Conservation (phyloP, 2,888 invertebrate species). For the Dolichomitus sp. region DNA sequence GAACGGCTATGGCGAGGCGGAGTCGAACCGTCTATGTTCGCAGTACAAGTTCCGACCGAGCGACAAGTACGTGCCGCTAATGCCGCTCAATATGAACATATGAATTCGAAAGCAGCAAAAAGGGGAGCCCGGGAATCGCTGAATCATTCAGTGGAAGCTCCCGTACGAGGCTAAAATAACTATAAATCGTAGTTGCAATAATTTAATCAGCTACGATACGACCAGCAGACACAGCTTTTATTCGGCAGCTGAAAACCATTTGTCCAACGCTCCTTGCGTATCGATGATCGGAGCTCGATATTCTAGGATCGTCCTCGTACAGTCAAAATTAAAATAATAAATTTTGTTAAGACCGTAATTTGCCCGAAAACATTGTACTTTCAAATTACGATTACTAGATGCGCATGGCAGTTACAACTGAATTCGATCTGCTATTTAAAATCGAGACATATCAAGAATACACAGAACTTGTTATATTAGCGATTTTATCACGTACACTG, state of each 20-base stretch:
- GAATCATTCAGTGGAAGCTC: slow-evolving; percentile 54
- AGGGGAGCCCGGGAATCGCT: slow-evolving; percentile 64
- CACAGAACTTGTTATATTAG: slow-evolving; percentile 16
- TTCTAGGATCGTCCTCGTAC: slow-evolving; percentile 60
- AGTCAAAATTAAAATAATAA: slow-evolving; percentile 21
- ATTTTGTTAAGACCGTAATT: neutral
- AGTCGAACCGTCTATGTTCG: slow-evolving; percentile 88
- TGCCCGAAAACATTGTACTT: neutral
- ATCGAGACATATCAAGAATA: slow-evolving; percentile 47
- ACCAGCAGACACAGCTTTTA: slow-evolving; percentile 4
- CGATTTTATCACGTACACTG: slow-evolving; percentile 45
- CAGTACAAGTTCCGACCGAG: slow-evolving; percentile 90
- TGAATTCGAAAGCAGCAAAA: slow-evolving; percentile 77
- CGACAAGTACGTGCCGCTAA: slow-evolving; percentile 88
- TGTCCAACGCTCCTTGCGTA: slow-evolving; percentile 43
- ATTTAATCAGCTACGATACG: slow-evolving; percentile 14
- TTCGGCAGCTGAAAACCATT: slow-evolving; percentile 47
- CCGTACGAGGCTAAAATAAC: slow-evolving; percentile 55
- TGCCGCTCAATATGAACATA: slow-evolving; percentile 85
- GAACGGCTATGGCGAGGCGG: slow-evolving; percentile 88
- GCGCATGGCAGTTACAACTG: neutral
- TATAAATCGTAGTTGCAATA: slow-evolving; percentile 40
- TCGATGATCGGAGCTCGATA: slow-evolving; percentile 61
- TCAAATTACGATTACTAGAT: slow-evolving; percentile 13
- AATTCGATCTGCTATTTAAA: slow-evolving; percentile 1